A percentile compares a stretch with the other conserved stretches of the same genome.
Conservation (phyloP, 2,888 invertebrate genomes). For the Pantelozetes paolii region DNA sequence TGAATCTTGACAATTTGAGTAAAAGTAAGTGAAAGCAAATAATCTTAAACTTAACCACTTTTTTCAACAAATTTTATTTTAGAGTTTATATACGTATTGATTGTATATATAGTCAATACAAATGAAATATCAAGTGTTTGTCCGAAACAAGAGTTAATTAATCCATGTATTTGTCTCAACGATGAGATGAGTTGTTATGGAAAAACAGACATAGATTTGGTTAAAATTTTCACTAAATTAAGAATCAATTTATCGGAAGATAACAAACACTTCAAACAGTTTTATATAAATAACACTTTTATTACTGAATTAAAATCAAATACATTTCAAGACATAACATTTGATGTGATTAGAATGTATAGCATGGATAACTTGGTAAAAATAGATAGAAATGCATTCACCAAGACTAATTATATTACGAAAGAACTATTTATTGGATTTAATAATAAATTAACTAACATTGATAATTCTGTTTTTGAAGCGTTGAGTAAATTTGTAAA, state of each 20-base stretch:
- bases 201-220: not conserved
- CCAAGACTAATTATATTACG: not conserved
- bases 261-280: not conserved
- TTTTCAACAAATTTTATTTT: no score
- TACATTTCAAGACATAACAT: slow-evolving; percentile 3
- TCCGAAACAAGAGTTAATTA: not conserved
- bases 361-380: not conserved
- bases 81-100: no score
- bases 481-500: not conserved
- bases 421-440: not conserved
- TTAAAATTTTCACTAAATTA: not conserved
- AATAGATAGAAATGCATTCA: slow-evolving; percentile 1
- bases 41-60: no score
- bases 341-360: not conserved
- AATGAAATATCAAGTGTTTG: no score
- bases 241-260: not conserved
- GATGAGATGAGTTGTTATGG: not conserved
- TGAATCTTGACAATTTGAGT: no score
- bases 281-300: not conserved
- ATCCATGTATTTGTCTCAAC: not conserved
- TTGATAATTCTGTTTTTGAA: not conserved
- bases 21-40: no score
- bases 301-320: not conserved
- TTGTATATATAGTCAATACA: no score
- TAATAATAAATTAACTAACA: not conserved